These are phyloP conservation scores for Diabrotica virgifera DNA, from an alignment of 1,140 invertebrate genomes.

Conservation along the genomic window DNA sequence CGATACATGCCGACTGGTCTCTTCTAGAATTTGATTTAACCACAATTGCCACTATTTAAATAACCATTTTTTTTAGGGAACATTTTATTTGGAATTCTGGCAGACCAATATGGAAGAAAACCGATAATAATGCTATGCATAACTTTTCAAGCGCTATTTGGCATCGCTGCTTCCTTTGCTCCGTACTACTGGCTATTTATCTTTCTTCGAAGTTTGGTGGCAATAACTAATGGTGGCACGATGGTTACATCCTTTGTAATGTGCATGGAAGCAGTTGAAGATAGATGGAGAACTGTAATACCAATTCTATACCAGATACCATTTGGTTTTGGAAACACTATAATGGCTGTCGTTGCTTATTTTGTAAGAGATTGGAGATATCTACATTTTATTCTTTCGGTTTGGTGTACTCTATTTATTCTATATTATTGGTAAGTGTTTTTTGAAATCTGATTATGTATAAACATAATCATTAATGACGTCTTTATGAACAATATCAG, in stretches of 20 bases:
- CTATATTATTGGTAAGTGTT: constrained; percentile 62
- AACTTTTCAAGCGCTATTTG: constrained; percentile 57
- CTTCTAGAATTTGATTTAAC: too few relatives aligned
- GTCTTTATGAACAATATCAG: too few relatives aligned
- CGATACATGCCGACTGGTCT: too few relatives aligned
- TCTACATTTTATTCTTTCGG: constrained; percentile 69
- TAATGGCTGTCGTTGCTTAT: constrained; percentile 59
- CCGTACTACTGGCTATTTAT: constrained; percentile 62
- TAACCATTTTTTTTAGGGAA: constrained; percentile 47
- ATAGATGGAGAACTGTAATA: constrained; percentile 64
- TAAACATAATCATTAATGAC: too few relatives aligned
- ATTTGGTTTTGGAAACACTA: constrained; percentile 64
- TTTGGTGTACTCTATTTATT: constrained; percentile 66
- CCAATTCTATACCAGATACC: constrained; percentile 70
- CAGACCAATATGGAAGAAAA: constrained; percentile 50
- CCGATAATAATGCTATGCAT: constrained; percentile 45
- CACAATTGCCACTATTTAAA: too few relatives aligned
- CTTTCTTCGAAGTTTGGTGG: constrained; percentile 64
- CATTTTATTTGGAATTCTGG: constrained; percentile 52
- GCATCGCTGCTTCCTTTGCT: constrained; percentile 56
- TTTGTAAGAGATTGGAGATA: constrained; percentile 67
- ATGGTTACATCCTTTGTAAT: constrained; percentile 66
- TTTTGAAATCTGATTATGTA: too few relatives aligned
- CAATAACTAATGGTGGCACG: constrained; percentile 66
- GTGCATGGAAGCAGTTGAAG: constrained; percentile 59